A percentile compares a stretch with the other conserved stretches of the same genome.
These are phyloP conservation scores for Tokudaia tokunoshimensis DNA, from an alignment of 2,797 vertebrate species.

Conservation along the genomic window DNA sequence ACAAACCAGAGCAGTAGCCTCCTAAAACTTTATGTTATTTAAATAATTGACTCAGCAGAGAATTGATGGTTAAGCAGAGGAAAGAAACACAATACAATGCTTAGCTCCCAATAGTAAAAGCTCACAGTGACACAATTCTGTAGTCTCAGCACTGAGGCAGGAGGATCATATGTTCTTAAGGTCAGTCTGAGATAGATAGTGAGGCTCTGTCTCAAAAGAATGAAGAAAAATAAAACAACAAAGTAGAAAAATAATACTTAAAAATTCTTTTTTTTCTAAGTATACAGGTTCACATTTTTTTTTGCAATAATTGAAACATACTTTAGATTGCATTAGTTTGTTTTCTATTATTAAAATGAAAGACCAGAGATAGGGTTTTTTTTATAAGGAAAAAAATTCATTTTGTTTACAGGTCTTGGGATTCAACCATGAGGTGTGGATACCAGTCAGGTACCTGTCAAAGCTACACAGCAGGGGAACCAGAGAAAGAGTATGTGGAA, in stretches of 20 bases:
- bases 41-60: not conserved
- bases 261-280: not conserved
- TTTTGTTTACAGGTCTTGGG: not conserved
- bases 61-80: not conserved
- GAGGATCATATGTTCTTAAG: not conserved
- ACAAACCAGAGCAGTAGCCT: not conserved
- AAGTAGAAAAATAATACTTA: not conserved
- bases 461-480: too few species aligned
- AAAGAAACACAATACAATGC: not conserved
- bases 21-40: not conserved
- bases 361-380: not conserved
- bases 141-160: too few species aligned
- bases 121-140: not conserved
- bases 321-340: not conserved
- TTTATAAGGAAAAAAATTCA: not conserved
- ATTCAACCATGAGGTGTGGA: not conserved
- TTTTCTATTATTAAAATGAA: not conserved
- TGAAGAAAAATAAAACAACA: not conserved
- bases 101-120: not conserved
- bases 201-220: not conserved
- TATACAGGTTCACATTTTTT: not conserved
- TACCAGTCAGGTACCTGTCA: not conserved
- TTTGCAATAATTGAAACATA: not conserved
- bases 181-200: not conserved
- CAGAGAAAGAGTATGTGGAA: not conserved